Evolutionary conservation across 1,140 invertebrate genomes (phyloP).

Genomic region (Thaumatotibia leucotreta): DNA sequence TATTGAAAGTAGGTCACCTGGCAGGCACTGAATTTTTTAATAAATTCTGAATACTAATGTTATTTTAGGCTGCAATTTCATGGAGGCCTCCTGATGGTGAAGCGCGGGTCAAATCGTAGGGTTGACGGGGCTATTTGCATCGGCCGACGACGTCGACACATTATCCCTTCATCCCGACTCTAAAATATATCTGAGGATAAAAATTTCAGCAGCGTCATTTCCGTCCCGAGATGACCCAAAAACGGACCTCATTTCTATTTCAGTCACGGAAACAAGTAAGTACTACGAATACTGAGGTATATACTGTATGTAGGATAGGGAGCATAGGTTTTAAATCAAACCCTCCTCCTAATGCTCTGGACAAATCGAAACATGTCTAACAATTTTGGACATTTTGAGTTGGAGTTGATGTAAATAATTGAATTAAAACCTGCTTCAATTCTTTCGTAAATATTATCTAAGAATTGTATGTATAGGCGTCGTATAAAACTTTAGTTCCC

Average conservation of each 20-base stretch:
- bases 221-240: constrained; percentile 20
- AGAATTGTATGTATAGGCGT: background rate
- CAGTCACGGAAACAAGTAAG: background rate
- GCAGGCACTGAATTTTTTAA: background rate
- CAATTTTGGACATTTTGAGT: too few relatives aligned
- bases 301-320: too few relatives aligned
- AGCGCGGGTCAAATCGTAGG: constrained; percentile 23
- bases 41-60: constrained; percentile 2
- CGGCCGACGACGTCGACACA: constrained; percentile 28
- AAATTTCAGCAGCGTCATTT: constrained; percentile 29
- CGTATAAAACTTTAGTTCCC: background rate
- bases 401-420: too few relatives aligned
- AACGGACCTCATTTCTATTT: constrained; percentile 18
- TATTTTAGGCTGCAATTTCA: background rate
- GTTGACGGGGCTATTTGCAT: constrained; percentile 30
- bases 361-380: too few relatives aligned
- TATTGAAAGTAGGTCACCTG: background rate
- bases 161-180: constrained; percentile 38
- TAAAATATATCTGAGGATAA: constrained; percentile 30
- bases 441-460: too few relatives aligned
- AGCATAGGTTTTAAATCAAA: too few relatives aligned
- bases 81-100: constrained; percentile 22
- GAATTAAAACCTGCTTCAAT: too few relatives aligned
- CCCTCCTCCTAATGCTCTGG: too few relatives aligned
- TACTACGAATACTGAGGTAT: too few relatives aligned